A percentile compares a stretch with the other conserved stretches of the same genome.
Evolutionary conservation across 2,888 invertebrate species (phyloP).

Genomic region (Pyrrhia umbra): DNA sequence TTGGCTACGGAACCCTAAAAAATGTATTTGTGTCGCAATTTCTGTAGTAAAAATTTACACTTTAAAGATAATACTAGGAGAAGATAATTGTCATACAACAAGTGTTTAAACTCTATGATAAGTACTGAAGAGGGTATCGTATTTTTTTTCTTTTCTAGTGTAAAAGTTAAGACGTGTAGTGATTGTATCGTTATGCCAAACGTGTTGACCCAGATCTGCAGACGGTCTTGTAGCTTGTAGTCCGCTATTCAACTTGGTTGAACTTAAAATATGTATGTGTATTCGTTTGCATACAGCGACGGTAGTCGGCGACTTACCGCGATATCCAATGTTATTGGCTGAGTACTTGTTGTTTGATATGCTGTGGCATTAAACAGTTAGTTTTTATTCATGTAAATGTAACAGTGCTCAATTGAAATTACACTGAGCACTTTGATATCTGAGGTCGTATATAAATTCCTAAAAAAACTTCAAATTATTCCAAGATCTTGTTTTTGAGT

Average conservation of each 20-base stretch:
- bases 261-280: constrained; percentile 65
- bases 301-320: constrained; percentile 44
- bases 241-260: constrained; percentile 55
- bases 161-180: constrained; percentile 50
- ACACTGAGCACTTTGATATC: constrained; percentile 13
- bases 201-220: constrained; percentile 68
- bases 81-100: background rate
- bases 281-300: constrained; percentile 58
- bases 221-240: constrained; percentile 35
- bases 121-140: constrained; percentile 11
- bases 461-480: no score
- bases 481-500: background rate
- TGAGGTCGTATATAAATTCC: background rate
- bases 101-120: background rate
- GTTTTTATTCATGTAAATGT: constrained; percentile 34
- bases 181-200: constrained; percentile 60
- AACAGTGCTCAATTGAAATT: constrained; percentile 7
- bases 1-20: no score
- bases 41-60: no score
- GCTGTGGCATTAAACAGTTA: constrained; percentile 29
- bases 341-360: constrained; percentile 44
- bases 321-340: constrained; percentile 54
- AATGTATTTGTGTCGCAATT: no score
- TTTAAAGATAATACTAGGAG: background rate
- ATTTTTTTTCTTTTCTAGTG: constrained; percentile 32